Evolutionary conservation across 2,113 vertebrate genomes (phyloP).

Genomic region (Pantherophis guttatus): DNA sequence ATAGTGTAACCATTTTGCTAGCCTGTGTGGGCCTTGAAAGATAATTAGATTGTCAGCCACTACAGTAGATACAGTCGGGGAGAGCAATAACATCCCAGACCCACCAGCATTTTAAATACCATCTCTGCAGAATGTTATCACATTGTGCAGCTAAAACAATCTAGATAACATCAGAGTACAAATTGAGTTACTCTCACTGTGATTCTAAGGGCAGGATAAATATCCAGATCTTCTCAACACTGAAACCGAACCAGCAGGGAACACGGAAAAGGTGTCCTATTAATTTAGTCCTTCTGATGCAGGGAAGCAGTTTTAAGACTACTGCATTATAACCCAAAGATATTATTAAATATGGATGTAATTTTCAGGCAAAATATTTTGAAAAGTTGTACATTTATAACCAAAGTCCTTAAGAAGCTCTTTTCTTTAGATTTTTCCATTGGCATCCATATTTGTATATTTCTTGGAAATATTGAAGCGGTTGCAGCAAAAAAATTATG

Average conservation of each 20-base stretch:
- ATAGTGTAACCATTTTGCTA: conserved; percentile 28
- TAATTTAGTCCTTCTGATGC: background rate
- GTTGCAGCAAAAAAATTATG: background rate
- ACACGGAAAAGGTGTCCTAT: background rate
- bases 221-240: background rate
- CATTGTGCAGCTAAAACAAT: conserved; percentile 21
- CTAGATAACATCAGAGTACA: background rate
- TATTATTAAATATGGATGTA: background rate
- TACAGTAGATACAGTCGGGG: conserved; percentile 37
- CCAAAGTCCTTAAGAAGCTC: background rate
- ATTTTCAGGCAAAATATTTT: background rate
- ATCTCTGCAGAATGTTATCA: conserved; percentile 35
- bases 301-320: background rate
- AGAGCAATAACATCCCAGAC: conserved; percentile 38
- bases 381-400: background rate
- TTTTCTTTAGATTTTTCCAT: background rate
- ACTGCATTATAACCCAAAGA: background rate
- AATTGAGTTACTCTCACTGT: background rate
- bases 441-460: background rate
- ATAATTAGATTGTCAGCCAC: conserved; percentile 58
- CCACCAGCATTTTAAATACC: conserved; percentile 41
- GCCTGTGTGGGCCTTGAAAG: conserved; percentile 51
- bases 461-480: background rate
- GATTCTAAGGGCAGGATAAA: background rate
- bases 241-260: background rate